phyloP scores from a whole-genome alignment of 2,113 vertebrate species.

The Sylvia atricapilla region DNA sequence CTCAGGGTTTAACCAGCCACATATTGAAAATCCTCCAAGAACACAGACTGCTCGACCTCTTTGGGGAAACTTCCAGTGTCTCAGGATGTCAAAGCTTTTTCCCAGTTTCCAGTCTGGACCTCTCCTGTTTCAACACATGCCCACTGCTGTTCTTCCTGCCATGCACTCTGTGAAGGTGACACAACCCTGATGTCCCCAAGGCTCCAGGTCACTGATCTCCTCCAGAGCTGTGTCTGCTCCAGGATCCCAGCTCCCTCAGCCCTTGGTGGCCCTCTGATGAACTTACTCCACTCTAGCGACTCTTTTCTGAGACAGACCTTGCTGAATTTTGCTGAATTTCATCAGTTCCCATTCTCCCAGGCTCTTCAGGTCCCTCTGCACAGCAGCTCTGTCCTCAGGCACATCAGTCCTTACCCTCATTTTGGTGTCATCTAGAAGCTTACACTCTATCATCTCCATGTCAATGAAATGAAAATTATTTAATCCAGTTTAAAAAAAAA shows the following conservation, averaged over 20 bases:
- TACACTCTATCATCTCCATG: neutral
- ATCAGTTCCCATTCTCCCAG: neutral
- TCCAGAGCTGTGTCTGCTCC: neutral
- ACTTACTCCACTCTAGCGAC: neutral
- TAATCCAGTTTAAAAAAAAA: neutral
- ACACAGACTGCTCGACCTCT: neutral
- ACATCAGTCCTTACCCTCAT: neutral
- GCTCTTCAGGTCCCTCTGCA: neutral
- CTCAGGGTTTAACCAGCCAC: neutral
- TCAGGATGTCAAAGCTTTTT: neutral
- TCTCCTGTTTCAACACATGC: neutral
- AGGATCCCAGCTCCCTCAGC: neutral
- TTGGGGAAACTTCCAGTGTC: neutral
- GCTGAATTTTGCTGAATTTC: neutral
- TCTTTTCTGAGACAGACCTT: neutral
- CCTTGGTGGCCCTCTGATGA: neutral
- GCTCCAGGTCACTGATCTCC: too few relatives aligned
- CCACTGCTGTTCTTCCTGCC: neutral
- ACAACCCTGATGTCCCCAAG: neutral
- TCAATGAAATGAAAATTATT: neutral
- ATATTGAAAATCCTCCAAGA: neutral
- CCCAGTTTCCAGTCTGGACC: neutral
- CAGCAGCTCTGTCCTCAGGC: neutral
- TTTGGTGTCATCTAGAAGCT: neutral
- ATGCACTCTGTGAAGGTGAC: neutral